A percentile compares a stretch with the other conserved stretches of the same genome.
Evolutionary conservation across 2,888 invertebrate species (phyloP).

Genomic region (Odontothrips loti): DNA sequence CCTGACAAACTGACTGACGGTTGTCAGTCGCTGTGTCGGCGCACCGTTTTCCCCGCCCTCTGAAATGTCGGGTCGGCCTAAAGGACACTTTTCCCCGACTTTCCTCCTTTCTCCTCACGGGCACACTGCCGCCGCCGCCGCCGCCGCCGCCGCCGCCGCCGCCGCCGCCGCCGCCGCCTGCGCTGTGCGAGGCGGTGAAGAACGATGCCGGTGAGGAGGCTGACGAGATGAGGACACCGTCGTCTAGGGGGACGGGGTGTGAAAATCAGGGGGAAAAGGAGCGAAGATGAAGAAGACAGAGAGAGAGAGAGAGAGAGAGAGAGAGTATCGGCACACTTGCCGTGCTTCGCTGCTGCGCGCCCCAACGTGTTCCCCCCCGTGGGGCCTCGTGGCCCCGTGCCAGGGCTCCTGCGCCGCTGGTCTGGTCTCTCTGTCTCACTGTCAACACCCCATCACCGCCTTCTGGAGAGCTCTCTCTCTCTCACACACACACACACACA

Average conservation of each 20-base stretch:
- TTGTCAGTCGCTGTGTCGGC: too few species aligned
- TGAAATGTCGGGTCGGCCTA: too few species aligned
- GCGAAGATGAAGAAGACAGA: background rate
- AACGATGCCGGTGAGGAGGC: too few species aligned
- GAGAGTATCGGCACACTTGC: background rate
- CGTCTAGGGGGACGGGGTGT: background rate
- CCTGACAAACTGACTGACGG: too few species aligned
- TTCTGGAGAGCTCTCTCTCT: background rate
- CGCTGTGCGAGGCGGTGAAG: too few species aligned
- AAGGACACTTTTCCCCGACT: too few species aligned
- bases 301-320: background rate
- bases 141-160: too few species aligned
- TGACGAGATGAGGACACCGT: too few species aligned
- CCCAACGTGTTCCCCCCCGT: background rate
- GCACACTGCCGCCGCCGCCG: too few species aligned
- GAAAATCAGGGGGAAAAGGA: background rate
- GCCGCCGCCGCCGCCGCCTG: too few species aligned
- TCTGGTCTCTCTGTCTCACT: background rate
- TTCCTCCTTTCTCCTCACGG: too few species aligned
- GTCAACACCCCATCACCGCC: slow-evolving; percentile 10
- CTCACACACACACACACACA: background rate
- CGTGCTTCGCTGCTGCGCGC: background rate
- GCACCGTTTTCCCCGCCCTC: too few species aligned
- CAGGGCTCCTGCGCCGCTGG: background rate
- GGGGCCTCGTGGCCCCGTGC: background rate